Evolutionary conservation across 2,113 vertebrate species (phyloP).

Genomic region (Urocolius indicus): DNA sequence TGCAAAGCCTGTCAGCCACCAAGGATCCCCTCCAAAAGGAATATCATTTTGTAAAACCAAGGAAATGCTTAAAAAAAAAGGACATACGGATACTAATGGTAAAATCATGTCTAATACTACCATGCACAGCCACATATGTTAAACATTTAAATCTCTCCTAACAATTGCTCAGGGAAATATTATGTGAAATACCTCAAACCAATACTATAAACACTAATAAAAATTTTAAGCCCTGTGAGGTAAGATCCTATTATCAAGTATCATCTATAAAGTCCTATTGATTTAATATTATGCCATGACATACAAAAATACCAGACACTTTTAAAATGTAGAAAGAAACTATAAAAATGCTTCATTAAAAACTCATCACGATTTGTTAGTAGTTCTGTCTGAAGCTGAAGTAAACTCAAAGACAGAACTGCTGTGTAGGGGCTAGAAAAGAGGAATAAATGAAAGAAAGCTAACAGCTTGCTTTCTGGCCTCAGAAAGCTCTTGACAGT

Average conservation of each 20-base stretch:
- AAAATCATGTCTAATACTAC: conserved; percentile 16
- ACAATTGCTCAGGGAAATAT: conserved; percentile 31
- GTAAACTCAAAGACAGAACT: not conserved
- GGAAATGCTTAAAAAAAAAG: not conserved
- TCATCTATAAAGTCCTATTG: conserved; percentile 6
- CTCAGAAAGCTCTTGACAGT: not conserved
- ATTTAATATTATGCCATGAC: not conserved
- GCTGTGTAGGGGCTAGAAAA: not conserved
- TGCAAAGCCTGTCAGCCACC: not conserved
- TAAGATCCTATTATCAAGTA: conserved; percentile 32
- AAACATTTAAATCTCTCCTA: conserved; percentile 37
- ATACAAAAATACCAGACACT: not conserved
- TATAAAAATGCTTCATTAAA: conserved; percentile 2
- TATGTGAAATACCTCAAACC: conserved; percentile 48
- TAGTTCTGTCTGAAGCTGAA: not conserved
- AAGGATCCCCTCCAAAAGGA: not conserved
- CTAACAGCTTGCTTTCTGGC: not conserved
- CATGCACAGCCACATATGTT: conserved; percentile 4
- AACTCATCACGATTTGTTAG: not conserved
- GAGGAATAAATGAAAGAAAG: not conserved
- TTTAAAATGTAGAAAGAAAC: not conserved
- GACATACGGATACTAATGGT: not conserved
- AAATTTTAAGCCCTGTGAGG: conserved; percentile 15
- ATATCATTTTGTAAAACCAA: not conserved
- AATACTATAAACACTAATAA: conserved; percentile 46